A percentile compares a stretch with the other conserved stretches of the same genome.
Evolutionary conservation across 2,888 invertebrate species (phyloP).

Genomic region (Trachelus stipa): DNA sequence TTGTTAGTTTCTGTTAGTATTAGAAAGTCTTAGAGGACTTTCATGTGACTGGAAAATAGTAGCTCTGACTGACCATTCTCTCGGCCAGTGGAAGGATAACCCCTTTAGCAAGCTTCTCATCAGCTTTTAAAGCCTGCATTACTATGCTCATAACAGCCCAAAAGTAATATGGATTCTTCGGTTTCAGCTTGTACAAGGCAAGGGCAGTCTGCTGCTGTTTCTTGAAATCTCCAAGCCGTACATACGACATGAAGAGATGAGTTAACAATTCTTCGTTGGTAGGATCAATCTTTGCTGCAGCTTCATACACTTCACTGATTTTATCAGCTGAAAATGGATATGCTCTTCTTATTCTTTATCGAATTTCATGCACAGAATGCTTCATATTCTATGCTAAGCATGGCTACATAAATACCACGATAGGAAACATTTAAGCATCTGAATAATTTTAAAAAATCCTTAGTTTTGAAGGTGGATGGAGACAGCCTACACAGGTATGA

Average conservation of each 20-base stretch:
- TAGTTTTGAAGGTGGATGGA: too few relatives aligned
- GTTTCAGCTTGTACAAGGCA: conserved; percentile 88
- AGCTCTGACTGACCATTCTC: conserved; percentile 80
- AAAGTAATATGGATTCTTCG: conserved; percentile 96
- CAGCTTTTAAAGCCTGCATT: conserved; percentile 78
- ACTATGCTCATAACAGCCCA: conserved; percentile 99
- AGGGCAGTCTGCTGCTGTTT: conserved; percentile 92
- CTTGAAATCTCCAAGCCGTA: conserved; percentile 88
- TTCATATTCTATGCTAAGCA: not conserved
- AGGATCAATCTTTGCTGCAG: conserved; percentile 87
- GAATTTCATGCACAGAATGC: not conserved
- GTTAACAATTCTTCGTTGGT: conserved; percentile 92
- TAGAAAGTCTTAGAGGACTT: not conserved
- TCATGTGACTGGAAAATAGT: not conserved
- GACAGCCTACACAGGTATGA: too few relatives aligned
- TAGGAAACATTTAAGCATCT: too few relatives aligned
- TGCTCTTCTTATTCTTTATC: not conserved
- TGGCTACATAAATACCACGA: too few relatives aligned
- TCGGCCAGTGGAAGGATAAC: conserved; percentile 90
- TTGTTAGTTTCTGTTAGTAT: not conserved
- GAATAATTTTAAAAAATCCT: too few relatives aligned
- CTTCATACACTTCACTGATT: conserved; percentile 90
- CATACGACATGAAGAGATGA: conserved; percentile 96
- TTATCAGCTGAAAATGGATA: conserved; percentile 77
- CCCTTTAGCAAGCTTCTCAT: conserved; percentile 68